Base-by-base conservation (phyloP, 2,888 invertebrate species). In the Meiosimyza decipiens region DNA sequence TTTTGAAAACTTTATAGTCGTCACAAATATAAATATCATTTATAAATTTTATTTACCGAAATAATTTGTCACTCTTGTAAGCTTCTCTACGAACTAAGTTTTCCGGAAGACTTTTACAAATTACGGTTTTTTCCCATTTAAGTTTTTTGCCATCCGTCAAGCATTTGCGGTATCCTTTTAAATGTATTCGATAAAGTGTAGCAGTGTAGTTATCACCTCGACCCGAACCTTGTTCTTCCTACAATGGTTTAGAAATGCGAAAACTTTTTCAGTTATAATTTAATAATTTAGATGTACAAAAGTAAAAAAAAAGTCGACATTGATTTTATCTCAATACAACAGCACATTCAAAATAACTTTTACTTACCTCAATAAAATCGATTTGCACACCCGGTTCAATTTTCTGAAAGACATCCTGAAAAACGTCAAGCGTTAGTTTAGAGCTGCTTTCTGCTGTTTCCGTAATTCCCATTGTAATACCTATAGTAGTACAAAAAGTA, bases 141-240 rank as follows among this genome's bases (percentile, higher is more conserved):
- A 88, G 86, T 72, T 88, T 88, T 74, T 83, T 81, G 12, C 81
- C 85, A 63, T 82, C 82, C 15, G 55, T 55, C 50, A 77, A 70
- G 68, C 75, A 75, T 40, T 81, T 80, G 12, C 82, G 78, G 63
- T 82, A 81, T 50, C 93, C 93, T 77, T 89, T 90, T 4, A 92
- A 85, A 1, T 89, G 87, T 71, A 92, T 88, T 15, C 93, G 89
- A 84, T 92, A 93, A 9, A 93, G 88, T 89, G 92, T 91, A 11
- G 93, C 92, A 0, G 92, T 93, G 81, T 93, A 93, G 84, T 93
- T 93, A 80, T 93, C 93, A 0, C 93, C 93, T 68, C 92, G 88
- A 72, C 91, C 92, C 0, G 93, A 91, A n/a, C 92, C 93, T 5
- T 90, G 91, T 16, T 91, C 90, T 74, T 91, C 90, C 90, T 93